These are phyloP conservation scores for Xestia ashworthii DNA, from an alignment of 2,888 invertebrate genomes.

Conservation along the genomic window DNA sequence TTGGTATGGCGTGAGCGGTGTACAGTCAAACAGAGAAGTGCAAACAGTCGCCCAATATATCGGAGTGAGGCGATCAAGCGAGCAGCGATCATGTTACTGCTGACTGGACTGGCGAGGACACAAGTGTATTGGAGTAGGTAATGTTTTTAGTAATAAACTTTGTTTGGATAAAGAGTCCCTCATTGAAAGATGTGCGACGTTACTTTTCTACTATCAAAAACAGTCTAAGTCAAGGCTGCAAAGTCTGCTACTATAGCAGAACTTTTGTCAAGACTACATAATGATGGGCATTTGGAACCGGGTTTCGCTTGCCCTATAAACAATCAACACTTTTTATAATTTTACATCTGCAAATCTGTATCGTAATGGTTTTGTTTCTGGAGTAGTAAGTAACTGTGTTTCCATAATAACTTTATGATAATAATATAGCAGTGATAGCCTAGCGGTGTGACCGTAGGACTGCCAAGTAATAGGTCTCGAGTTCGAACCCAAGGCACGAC, in stretches of 20 bases:
- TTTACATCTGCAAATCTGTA: too few relatives aligned
- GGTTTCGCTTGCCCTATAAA: too few relatives aligned
- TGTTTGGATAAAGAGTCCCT: too few relatives aligned
- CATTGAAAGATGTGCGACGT: background rate
- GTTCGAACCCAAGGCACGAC: too few relatives aligned
- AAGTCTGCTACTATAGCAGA: background rate
- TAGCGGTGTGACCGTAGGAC: too few relatives aligned
- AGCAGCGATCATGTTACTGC: constrained; percentile 80
- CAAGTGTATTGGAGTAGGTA: constrained; percentile 14
- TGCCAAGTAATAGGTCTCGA: too few relatives aligned
- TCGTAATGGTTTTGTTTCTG: background rate
- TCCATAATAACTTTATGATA: background rate
- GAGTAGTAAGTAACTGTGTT: background rate
- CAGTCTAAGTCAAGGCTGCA: background rate
- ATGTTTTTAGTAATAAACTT: background rate
- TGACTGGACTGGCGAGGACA: constrained; percentile 60
- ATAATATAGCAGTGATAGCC: too few relatives aligned
- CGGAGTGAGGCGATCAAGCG: constrained; percentile 79
- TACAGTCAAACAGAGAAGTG: constrained; percentile 67
- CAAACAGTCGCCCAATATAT: constrained; percentile 71
- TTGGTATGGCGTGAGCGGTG: constrained; percentile 65
- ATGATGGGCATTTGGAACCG: too few relatives aligned
- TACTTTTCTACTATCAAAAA: background rate
- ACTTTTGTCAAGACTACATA: background rate
- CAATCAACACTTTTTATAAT: background rate